Percentiles rank a stretch among this genome's conserved stretches.
Conservation (phyloP, 2,888 invertebrate genomes). For the Tetheella fluctuosa region DNA sequence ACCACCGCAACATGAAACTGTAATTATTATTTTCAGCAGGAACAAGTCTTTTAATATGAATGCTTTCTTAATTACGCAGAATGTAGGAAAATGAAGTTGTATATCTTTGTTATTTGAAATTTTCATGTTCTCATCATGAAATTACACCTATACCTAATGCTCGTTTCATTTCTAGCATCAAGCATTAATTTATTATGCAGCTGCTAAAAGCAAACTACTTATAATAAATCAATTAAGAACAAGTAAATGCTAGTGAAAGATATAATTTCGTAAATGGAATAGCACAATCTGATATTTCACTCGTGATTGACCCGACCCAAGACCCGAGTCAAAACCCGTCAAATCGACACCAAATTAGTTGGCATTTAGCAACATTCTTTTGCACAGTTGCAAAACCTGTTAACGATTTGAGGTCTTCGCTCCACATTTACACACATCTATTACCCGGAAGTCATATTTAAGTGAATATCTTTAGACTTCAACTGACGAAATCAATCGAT, state of each 20-base stretch:
- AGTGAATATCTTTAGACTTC: neutral
- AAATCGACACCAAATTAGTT: constrained; percentile 4
- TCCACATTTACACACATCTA: constrained; percentile 10
- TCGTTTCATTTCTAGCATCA: too few species aligned
- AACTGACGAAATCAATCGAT: constrained; percentile 7
- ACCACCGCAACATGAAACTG: too few species aligned
- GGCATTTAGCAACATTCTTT: constrained; percentile 7
- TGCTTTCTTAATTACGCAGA: too few species aligned
- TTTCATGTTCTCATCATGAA: too few species aligned
- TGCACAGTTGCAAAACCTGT: constrained; percentile 13
- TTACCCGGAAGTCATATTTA: constrained; percentile 6
- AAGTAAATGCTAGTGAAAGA: neutral
- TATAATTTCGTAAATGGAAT: constrained; percentile 5
- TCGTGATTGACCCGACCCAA: constrained; percentile 5
- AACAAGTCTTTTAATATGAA: too few species aligned
- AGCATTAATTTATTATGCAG: too few species aligned
- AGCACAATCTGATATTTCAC: neutral
- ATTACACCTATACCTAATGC: too few species aligned
- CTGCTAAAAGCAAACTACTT: neutral
- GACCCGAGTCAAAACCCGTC: neutral
- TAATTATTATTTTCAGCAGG: too few species aligned
- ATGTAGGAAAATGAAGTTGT: too few species aligned
- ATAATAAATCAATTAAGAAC: neutral
- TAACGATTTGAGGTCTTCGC: constrained; percentile 9
- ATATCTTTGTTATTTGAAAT: too few species aligned